These are phyloP conservation scores for Lepisosteus osseus DNA, from an alignment of 2,113 vertebrate species.

Conservation along the genomic window DNA sequence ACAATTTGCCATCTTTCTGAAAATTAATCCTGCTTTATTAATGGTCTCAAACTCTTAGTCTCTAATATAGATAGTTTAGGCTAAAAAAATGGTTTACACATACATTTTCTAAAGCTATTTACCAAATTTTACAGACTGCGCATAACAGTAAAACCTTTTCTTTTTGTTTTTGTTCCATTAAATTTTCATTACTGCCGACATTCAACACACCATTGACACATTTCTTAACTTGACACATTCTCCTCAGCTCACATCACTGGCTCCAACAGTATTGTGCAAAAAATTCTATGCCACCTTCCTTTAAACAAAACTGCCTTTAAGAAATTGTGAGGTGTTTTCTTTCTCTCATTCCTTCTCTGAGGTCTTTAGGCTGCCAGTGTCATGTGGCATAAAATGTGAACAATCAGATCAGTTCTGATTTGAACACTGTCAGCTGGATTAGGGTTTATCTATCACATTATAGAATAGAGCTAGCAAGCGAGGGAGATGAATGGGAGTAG, in stretches of 20 bases:
- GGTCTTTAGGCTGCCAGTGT: conserved; percentile 54
- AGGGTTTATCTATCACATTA: conserved; percentile 57
- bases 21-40: too few species aligned
- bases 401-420: conserved; percentile 65
- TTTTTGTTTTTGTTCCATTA: too few species aligned
- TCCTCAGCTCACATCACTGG: background rate
- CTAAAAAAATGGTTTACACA: too few species aligned
- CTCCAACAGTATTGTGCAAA: background rate
- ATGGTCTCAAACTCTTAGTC: too few species aligned
- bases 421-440: conserved; percentile 61
- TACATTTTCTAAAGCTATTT: too few species aligned
- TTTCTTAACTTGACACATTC: too few species aligned
- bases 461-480: conserved; percentile 58
- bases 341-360: conserved; percentile 29
- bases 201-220: background rate
- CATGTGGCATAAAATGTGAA: conserved; percentile 63
- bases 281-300: background rate
- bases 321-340: conserved; percentile 50
- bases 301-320: conserved; percentile 44
- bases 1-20: too few species aligned
- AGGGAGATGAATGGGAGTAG: conserved; percentile 58
- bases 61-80: too few species aligned
- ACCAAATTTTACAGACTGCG: too few species aligned
- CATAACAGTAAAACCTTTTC: too few species aligned
- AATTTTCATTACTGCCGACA: too few species aligned